phyloP scores from a whole-genome alignment of 2,797 vertebrate genomes.

The Delichon dasypus region DNA sequence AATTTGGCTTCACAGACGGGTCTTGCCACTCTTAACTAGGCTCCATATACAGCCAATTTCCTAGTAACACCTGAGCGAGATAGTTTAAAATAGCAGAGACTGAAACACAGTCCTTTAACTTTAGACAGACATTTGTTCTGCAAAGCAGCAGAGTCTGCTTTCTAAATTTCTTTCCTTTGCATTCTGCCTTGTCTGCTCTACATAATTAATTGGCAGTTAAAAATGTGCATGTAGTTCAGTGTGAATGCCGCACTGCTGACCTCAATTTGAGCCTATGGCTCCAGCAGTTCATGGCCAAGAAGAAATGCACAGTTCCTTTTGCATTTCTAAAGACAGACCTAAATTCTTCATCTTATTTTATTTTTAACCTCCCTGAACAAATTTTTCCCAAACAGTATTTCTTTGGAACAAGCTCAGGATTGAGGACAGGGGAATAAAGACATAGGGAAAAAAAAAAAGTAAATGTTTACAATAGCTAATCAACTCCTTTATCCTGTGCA shows the following conservation, averaged over 20 bases:
- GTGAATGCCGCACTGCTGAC: neutral
- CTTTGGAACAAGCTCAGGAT: neutral
- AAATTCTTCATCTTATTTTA: neutral
- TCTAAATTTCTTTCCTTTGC: neutral
- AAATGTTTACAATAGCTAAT: neutral
- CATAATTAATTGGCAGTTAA: slow-evolving; percentile 6
- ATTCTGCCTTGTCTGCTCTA: neutral
- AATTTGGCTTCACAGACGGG: neutral
- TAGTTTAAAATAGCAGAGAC: neutral
- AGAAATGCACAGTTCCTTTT: neutral
- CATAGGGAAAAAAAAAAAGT: neutral
- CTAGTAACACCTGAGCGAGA: neutral
- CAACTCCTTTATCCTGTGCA: neutral
- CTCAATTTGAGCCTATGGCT: neutral
- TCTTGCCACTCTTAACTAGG: neutral
- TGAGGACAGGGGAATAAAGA: neutral
- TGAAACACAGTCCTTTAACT: neutral
- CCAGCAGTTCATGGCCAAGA: neutral
- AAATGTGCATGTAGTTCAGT: neutral
- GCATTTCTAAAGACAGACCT: neutral
- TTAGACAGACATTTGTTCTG: neutral
- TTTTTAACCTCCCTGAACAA: neutral
- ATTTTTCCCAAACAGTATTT: neutral
- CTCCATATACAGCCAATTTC: neutral
- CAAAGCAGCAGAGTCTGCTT: neutral